Conservation (phyloP, 1,140 invertebrate genomes). For the Caenorhabditis remanei region DNA sequence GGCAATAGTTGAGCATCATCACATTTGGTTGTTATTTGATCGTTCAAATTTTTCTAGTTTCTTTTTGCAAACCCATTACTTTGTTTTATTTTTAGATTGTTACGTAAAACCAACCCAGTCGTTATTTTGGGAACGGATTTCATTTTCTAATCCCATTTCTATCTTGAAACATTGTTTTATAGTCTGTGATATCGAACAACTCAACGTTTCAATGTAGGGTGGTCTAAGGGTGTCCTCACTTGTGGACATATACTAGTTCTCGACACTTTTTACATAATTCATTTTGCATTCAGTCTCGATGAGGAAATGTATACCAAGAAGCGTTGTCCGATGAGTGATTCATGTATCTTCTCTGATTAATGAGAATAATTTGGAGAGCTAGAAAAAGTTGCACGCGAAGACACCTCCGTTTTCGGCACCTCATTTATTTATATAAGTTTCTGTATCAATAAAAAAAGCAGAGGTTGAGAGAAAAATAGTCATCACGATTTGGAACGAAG, state of each 20-base stretch:
- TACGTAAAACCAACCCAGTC: no score
- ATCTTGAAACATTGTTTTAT: not conserved
- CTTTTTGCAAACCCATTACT: no score
- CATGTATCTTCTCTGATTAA: not conserved
- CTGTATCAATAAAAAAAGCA: not conserved
- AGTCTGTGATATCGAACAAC: not conserved
- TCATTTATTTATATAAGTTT: not conserved
- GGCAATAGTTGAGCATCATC: no score
- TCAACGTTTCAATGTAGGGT: not conserved
- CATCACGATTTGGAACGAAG: not conserved
- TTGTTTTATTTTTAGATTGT: no score
- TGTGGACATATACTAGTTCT: not conserved
- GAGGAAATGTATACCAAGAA: not conserved
- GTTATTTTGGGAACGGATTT: no score
- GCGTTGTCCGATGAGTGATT: not conserved
- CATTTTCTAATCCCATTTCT: not conserved
- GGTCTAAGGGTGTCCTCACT: not conserved
- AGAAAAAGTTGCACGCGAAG: not conserved
- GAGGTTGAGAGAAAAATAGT: not conserved
- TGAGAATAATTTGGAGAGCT: constrained; percentile 12
- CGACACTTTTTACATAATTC: constrained; percentile 23
- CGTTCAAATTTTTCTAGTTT: no score
- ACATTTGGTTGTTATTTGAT: no score
- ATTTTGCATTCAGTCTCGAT: constrained; percentile 3
- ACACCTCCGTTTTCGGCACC: not conserved